phyloP scores from a whole-genome alignment of 2,888 invertebrate species.

The Osedax frankpressi region DNA sequence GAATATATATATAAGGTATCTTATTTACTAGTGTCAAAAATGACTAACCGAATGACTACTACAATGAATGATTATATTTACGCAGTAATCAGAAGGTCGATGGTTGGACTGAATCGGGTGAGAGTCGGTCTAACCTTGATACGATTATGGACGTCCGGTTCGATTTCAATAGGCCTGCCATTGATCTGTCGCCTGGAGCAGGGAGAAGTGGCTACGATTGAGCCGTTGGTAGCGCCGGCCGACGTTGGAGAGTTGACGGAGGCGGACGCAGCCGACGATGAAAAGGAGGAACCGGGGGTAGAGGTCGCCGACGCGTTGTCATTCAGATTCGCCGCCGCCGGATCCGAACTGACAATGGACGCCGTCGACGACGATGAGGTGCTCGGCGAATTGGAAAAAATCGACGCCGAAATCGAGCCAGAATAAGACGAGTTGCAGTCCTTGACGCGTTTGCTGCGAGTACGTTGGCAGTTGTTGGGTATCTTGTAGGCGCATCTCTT shows the following conservation, averaged over 20 bases:
- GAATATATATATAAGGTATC: no score
- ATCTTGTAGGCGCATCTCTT: slow-evolving; percentile 86
- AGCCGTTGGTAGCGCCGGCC: background rate
- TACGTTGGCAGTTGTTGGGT: slow-evolving; percentile 55
- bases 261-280: background rate
- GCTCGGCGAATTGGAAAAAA: background rate
- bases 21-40: no score
- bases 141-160: background rate
- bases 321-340: no score
- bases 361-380: background rate
- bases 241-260: background rate
- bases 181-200: background rate
- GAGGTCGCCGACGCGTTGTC: background rate
- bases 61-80: no score
- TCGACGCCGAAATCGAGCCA: no score
- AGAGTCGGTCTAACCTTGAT: background rate
- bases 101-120: no score
- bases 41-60: no score
- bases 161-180: background rate
- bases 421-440: background rate
- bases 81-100: no score
- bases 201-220: background rate
- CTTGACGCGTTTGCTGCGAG: background rate
- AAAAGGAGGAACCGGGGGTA: background rate
- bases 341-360: background rate